These are phyloP conservation scores for Cheilosia vernalis DNA, from an alignment of 2,888 invertebrate genomes.

Conservation along the genomic window DNA sequence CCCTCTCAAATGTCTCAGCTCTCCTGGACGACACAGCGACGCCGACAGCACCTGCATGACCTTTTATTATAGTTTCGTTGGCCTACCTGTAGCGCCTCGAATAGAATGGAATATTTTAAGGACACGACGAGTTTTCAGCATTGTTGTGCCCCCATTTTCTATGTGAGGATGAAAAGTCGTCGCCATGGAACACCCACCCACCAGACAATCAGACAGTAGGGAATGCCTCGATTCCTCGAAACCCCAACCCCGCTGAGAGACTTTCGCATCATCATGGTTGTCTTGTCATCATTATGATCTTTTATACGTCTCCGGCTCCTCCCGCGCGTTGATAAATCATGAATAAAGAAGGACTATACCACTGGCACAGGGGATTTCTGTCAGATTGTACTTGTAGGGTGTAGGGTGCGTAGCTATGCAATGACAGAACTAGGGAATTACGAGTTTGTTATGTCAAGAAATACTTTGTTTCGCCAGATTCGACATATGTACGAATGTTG, in stretches of 20 bases:
- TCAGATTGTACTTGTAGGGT: constrained; percentile 12
- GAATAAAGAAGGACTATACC: background rate
- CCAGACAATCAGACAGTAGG: constrained; percentile 23
- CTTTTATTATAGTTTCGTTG: constrained; percentile 11
- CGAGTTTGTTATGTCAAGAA: constrained; percentile 18
- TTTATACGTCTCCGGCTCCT: constrained; percentile 12
- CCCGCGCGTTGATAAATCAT: constrained; percentile 22
- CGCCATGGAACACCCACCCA: background rate
- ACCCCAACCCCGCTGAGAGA: background rate
- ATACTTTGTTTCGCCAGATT: constrained; percentile 55
- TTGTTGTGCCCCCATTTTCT: background rate
- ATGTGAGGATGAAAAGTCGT: background rate
- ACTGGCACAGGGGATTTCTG: constrained; percentile 9
- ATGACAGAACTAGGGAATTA: constrained; percentile 25
- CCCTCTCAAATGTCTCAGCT: background rate
- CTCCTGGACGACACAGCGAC: constrained; percentile 11
- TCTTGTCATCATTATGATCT: constrained; percentile 28
- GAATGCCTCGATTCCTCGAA: constrained; percentile 1
- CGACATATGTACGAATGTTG: constrained; percentile 32
- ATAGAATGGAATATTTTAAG: constrained; percentile 22
- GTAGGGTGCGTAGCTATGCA: background rate
- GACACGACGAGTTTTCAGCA: constrained; percentile 9
- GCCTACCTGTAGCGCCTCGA: constrained; percentile 49
- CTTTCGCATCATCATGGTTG: constrained; percentile 20
- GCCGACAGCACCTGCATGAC: background rate